Base-by-base conservation (phyloP, 1,140 invertebrate genomes). In the Apis florea region DNA sequence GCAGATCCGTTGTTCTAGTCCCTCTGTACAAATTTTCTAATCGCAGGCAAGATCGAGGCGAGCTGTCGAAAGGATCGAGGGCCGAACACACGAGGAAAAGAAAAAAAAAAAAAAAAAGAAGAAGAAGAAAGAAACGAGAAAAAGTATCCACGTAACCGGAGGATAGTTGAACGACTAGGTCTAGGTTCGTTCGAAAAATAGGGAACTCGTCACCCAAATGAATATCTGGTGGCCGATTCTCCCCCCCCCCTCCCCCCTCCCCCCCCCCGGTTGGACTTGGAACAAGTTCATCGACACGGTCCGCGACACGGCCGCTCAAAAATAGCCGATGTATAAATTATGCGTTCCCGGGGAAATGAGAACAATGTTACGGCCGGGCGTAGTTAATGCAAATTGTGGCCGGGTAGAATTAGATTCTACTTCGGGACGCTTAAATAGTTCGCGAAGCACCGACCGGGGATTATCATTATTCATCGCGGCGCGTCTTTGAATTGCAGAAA, bases 251-350 rank as follows among this genome's bases (percentile, higher is more conserved):
- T n/a, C n/a, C n/a, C n/a, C n/a, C n/a, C n/a, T n/a, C n/a, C n/a
- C n/a, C n/a, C n/a, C n/a, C n/a, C n/a, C 49, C 80, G 54, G 73
- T 80, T 80, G 53, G 78, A 80, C 78, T 81, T 75, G 79, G 72
- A 81, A 81, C 74, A 82, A 77, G 80, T 82, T 82, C 80, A 82
- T 82, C 80, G 80, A 77, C 80, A 82, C 80, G 74, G 66, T 82
- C 56, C 49, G 74, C 80, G 80, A 82, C 67, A 77, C 64, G 72
- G 79, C 61, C 53, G 80, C 74, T 69, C 74, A 82, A 82, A 82
- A 77, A 82, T 82, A 82, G 80, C 80, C 80, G 56, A 77, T 76
- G 80, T 77, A 82, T 82, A 82, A 82, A 82, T 82, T 82, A 82
- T 77, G 80, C 66, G 73, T 77, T 82, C 80, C 66, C 80, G 66